phyloP scores from a whole-genome alignment of 2,888 invertebrate species.

The Mesorhabditis belari region DNA sequence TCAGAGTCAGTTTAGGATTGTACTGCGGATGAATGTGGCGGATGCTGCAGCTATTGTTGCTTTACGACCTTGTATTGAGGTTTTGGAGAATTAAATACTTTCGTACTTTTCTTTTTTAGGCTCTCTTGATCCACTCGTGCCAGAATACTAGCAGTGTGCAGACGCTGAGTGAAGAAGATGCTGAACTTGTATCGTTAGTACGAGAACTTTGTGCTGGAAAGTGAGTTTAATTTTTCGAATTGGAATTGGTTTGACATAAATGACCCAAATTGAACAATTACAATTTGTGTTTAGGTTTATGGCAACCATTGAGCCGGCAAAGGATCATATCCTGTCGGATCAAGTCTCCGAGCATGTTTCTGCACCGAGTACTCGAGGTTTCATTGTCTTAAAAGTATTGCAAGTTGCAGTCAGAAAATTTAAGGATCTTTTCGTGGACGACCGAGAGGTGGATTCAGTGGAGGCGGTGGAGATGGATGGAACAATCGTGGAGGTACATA shows the following conservation, averaged over 20 bases:
- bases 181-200: neutral
- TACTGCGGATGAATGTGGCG: conserved; percentile 73
- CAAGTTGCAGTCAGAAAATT: no score
- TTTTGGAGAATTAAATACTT: no score
- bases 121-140: conserved; percentile 68
- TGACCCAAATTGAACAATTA: neutral
- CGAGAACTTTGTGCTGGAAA: neutral
- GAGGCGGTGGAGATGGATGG: neutral
- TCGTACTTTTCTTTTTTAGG: no score
- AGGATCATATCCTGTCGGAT: neutral
- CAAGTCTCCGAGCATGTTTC: neutral
- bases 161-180: neutral
- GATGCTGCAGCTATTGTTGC: conserved; percentile 76
- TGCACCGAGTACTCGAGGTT: no score
- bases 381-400: no score
- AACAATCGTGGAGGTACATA: no score
- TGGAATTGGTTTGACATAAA: no score
- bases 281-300: neutral
- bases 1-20: conserved; percentile 62
- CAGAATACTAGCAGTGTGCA: conserved; percentile 66
- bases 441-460: neutral
- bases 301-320: neutral
- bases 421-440: neutral
- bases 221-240: neutral
- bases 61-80: conserved; percentile 79